Base-by-base conservation (phyloP, 2,888 invertebrate genomes). In the Platycheirus rosarum region DNA sequence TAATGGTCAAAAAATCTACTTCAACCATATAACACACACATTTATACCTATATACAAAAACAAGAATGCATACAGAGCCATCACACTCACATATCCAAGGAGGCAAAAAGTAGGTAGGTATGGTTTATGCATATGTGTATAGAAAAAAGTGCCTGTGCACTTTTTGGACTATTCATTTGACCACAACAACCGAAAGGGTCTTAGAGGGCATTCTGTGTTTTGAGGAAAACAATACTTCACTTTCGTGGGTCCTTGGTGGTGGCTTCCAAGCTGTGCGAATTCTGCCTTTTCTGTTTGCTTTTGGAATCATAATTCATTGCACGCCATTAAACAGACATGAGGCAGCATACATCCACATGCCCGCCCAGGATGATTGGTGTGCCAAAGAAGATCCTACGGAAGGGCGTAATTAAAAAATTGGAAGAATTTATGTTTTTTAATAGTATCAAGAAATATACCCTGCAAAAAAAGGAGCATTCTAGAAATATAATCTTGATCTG, bases 1-100 rank as follows among this genome's bases (percentile, higher is more conserved):
- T 82, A 82, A 76, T 82, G 82, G 82, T 77, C 77, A 57, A 82
- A 77, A 82, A 71, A 62, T 65, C n/a, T 62, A 62, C 78, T 77
- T 20, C 26, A 51, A 40, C 42, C 14, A 48, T 46, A 48, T 14
- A 55, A 13, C 4, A 37, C n/a, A 18, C n/a, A 35, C 11, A 7
- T 13, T 1, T 48, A 32, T 32, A 8, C 29, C 2, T 32, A 8
- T 8, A 32, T 32, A 32, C 8, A 32, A 7, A 32, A 2, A 23
- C 6, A 23, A 4, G 23, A 23, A 23, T 23, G 23, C 23, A 23
- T 23, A 23, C 23, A 23, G 2, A 23, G 3, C 4, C 23, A 49
- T 35, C 26, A 42, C 40, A 49, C n/a, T 46, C 16, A 62, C 66
- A 71, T 71, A 65, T 48, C 29, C 49, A 23, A 60, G 42, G 42